Evolutionary conservation across 2,888 invertebrate species (phyloP).

Genomic region (Scotopteryx bipunctaria): DNA sequence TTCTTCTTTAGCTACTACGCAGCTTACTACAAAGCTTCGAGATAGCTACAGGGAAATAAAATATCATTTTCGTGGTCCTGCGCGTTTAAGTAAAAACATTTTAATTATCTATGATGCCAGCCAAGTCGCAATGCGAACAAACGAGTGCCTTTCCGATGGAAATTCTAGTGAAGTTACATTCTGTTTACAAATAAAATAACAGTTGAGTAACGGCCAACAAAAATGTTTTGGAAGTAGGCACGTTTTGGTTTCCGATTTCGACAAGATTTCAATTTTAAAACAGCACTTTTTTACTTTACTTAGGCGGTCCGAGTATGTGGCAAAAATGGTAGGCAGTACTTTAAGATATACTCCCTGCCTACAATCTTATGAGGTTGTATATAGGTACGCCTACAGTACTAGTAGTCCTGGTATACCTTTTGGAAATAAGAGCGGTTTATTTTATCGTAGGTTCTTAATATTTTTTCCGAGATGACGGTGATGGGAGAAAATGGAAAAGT

Average conservation of each 20-base stretch:
- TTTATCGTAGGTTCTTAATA: too few species aligned
- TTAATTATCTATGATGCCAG: conserved; percentile 34
- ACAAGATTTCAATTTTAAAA: conserved; percentile 52
- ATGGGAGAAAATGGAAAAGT: too few species aligned
- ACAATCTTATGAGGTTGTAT: too few species aligned
- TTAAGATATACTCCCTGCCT: too few species aligned
- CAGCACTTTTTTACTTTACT: conserved; percentile 22
- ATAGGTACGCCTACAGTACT: too few species aligned
- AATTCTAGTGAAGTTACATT: conserved; percentile 13
- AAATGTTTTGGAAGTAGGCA: conserved; percentile 55
- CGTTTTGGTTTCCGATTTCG: conserved; percentile 53
- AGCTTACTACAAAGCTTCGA: conserved; percentile 9
- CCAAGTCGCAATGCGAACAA: conserved; percentile 22
- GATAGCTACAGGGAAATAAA: conserved; percentile 14
- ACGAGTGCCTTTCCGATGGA: conserved; percentile 9
- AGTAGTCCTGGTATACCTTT: too few species aligned
- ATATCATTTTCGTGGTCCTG: conserved; percentile 16
- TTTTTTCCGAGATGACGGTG: too few species aligned
- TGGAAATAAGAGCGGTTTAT: too few species aligned
- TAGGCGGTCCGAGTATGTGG: background rate
- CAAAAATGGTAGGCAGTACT: too few species aligned
- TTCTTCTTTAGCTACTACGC: background rate
- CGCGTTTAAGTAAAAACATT: conserved; percentile 25
- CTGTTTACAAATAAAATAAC: conserved; percentile 32
- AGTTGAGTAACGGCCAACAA: conserved; percentile 34